phyloP scores from a whole-genome alignment of 2,797 vertebrate species.

The Limosa lapponica region DNA sequence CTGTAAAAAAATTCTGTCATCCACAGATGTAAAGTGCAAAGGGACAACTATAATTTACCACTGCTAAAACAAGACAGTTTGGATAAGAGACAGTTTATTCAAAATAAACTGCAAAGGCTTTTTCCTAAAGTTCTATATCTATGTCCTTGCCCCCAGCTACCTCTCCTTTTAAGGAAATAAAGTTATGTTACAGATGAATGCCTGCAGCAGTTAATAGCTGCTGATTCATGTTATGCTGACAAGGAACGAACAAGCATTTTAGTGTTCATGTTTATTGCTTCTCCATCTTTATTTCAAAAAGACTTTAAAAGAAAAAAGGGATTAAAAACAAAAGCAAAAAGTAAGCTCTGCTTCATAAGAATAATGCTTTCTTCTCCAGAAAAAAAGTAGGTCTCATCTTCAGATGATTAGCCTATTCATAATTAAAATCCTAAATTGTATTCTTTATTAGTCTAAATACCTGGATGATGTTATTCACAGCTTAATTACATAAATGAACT shows the following conservation, averaged over 20 bases:
- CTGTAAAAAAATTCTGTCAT: background rate
- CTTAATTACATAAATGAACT: background rate
- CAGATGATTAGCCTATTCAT: background rate
- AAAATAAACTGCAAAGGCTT: background rate
- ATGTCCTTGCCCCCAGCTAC: conserved; percentile 8
- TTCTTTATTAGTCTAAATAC: background rate
- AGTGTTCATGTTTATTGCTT: background rate
- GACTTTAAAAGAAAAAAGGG: background rate
- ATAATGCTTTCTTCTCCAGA: background rate
- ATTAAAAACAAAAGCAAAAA: background rate
- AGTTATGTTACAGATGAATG: conserved; percentile 68
- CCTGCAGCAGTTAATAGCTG: conserved; percentile 75
- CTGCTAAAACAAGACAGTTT: background rate
- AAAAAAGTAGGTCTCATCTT: background rate
- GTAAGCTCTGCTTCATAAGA: background rate
- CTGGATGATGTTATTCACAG: background rate
- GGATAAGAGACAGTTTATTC: background rate
- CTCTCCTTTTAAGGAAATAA: conserved; percentile 61
- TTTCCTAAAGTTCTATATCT: background rate
- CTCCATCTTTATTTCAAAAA: background rate
- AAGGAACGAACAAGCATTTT: conserved; percentile 88
- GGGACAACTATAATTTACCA: background rate
- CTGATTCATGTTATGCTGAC: conserved; percentile 91
- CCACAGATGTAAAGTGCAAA: background rate
- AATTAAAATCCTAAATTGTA: background rate